Conservation (phyloP, 2,797 vertebrate genomes). For the Crenuchus spilurus region DNA sequence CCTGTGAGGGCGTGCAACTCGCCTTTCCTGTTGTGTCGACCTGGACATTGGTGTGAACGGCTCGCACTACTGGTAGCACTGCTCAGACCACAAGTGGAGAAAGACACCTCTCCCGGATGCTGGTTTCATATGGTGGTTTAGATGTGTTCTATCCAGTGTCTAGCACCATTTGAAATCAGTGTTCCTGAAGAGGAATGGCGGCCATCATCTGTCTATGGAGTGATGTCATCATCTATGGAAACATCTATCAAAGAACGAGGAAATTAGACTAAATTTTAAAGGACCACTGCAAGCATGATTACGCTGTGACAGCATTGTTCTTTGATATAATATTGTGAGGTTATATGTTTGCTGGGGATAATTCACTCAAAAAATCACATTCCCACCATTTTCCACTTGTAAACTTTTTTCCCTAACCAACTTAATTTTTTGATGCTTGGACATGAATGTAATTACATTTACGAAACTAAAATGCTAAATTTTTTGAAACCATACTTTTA, state of each 20-base stretch:
- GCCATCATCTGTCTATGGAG: slow-evolving; percentile 38
- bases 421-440: no score
- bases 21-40: slow-evolving; percentile 26
- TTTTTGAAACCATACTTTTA: no score
- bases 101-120: slow-evolving; percentile 88
- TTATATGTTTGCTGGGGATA: no score
- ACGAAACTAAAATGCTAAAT: no score
- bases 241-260: neutral
- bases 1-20: slow-evolving; percentile 28
- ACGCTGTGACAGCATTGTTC: no score
- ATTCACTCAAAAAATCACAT: no score
- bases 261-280: neutral
- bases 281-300: no score
- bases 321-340: no score
- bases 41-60: neutral
- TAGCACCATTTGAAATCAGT: slow-evolving; percentile 99
- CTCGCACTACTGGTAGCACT: neutral
- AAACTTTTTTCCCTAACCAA: no score
- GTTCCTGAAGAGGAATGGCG: slow-evolving; percentile 90
- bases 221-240: neutral
- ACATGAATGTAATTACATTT: no score
- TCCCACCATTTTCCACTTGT: no score
- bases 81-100: neutral
- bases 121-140: slow-evolving; percentile 99
- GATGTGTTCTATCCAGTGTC: slow-evolving; percentile 92